These are phyloP conservation scores for Cassiopea andromeda DNA, from an alignment of 30 jellyfish, hydroid and myxozoan species.

Conservation along the genomic window DNA sequence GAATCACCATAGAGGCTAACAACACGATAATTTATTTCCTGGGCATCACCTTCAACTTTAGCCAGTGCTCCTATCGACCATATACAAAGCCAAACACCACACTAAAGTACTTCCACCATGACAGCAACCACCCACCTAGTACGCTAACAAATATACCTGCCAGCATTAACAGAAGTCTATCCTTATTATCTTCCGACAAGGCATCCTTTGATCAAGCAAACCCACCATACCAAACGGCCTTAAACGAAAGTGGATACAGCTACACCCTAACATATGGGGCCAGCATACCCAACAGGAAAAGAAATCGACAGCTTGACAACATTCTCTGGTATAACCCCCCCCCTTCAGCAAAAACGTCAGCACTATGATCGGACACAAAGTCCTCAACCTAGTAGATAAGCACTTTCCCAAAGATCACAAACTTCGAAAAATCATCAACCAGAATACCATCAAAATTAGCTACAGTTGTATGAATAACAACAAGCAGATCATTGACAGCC, in stretches of 20 bases:
- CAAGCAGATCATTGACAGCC: slow-evolving; percentile 8
- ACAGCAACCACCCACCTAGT: too few relatives aligned
- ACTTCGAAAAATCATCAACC: slow-evolving; percentile 60
- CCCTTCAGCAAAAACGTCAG: slow-evolving; percentile 28
- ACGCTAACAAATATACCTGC: not conserved
- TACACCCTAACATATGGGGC: slow-evolving; percentile 53
- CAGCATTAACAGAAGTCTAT: slow-evolving; percentile 57
- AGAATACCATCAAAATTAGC: slow-evolving; percentile 7
- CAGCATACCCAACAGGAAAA: slow-evolving; percentile 41
- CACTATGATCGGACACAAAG: not conserved
- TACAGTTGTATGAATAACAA: not conserved
- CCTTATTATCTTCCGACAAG: slow-evolving; percentile 58
- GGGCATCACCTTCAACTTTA: too few relatives aligned
- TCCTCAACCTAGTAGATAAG: slow-evolving; percentile 61
- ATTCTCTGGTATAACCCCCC: slow-evolving; percentile 61
- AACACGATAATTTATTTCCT: not conserved
- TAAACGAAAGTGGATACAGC: slow-evolving; percentile 53
- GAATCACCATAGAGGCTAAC: too few relatives aligned
- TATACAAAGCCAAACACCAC: too few relatives aligned
- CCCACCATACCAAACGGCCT: slow-evolving; percentile 57
- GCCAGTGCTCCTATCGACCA: too few relatives aligned
- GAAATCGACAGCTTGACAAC: slow-evolving; percentile 9
- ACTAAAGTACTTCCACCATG: too few relatives aligned
- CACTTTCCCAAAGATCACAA: slow-evolving; percentile 57
- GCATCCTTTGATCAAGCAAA: slow-evolving; percentile 62